Percentiles rank a stretch among this genome's conserved stretches.
Evolutionary conservation across 2,888 invertebrate genomes (phyloP).

Genomic region (Plebejus melissa): DNA sequence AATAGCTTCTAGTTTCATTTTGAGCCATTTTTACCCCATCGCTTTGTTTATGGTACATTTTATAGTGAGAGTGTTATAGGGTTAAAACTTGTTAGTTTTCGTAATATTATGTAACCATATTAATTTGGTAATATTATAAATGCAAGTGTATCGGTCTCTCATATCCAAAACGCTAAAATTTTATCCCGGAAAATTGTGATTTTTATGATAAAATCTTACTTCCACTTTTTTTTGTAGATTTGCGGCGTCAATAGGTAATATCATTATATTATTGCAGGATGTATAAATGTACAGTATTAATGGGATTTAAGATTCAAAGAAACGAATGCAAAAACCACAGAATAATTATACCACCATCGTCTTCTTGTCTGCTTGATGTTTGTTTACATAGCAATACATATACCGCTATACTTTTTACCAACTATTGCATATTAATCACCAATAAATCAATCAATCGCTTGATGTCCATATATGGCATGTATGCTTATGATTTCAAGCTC

Average conservation of each 20-base stretch:
- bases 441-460: background rate
- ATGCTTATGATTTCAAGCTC: slow-evolving; percentile 11
- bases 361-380: background rate
- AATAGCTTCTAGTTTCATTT: slow-evolving; percentile 5
- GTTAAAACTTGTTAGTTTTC: background rate
- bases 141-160: too few species aligned
- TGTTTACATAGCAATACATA: background rate
- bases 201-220: too few species aligned
- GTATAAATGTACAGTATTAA: background rate
- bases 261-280: background rate
- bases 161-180: too few species aligned
- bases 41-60: background rate
- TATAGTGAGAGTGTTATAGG: background rate
- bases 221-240: too few species aligned
- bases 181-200: too few species aligned
- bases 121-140: too few species aligned
- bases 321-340: background rate
- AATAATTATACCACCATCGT: background rate
- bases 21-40: background rate
- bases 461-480: background rate
- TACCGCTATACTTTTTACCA: background rate
- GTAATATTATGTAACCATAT: too few species aligned
- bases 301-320: background rate
- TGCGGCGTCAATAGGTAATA: background rate
- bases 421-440: background rate